Evolutionary conservation across 2,797 vertebrate genomes (phyloP), one percentile per base, ranked within the genome.

Genomic region (Cryptoprocta ferox): DNA sequence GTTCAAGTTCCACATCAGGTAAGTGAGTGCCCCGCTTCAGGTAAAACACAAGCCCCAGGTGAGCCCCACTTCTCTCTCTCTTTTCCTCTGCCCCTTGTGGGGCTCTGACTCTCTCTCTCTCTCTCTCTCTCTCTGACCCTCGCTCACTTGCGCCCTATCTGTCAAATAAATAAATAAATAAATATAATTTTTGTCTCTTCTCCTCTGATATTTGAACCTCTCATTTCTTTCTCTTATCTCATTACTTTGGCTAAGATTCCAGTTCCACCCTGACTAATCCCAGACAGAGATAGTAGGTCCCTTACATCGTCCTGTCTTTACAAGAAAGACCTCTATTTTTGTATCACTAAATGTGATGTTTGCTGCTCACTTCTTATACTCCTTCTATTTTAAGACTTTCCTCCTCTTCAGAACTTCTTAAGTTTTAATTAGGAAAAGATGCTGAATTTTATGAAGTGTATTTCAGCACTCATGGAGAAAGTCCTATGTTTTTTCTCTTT

Each of bases 381-480:
- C 28, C 21, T 65, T 50, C 76, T 39, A 16, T 14, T 89, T 93
- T 71, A 39, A 78, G 91, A 84, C 10, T 37, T 91, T 66, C 45
- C 70, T 91, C 37, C 28, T 19, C 53, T 73, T 81, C 66, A 85
- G 45, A 63, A 91, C 6, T 81, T 88, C 76, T 50, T 50, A n/a
- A 73, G 30, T 84, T 84, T 88, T 65, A 78, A 85, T 53, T 79
- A 92, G 14, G 37, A 97, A 94, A 88, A 70, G 9, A 93, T 91
- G 76, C 2, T 87, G 18, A 59, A 80, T 76, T 73, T 86, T 84
- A 26, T 37, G 65, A 94, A 96, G 32, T 88, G n/a, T 32, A 32
- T 53, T 70, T 89, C 19, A 89, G 13, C 71, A 53, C 63, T 86
- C 35, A 24, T 21, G 42, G n/a, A 79, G 76, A 91, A 53, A 61